Base-by-base conservation (phyloP, 2,113 vertebrate genomes). In the Phoenicopterus ruber region DNA sequence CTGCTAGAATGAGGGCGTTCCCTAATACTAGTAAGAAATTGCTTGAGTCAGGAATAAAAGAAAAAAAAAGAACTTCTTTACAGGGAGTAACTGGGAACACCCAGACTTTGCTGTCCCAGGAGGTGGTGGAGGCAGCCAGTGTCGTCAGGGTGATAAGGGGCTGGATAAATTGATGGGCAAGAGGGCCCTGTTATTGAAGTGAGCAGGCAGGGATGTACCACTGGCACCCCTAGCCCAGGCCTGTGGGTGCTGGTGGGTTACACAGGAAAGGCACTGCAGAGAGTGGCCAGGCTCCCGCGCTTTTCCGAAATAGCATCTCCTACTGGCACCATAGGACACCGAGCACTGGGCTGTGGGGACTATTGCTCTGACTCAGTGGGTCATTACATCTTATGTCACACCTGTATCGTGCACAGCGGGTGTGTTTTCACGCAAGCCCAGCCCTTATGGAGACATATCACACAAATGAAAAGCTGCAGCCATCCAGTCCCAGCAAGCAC, bases 401-500 rank as follows among this genome's bases (percentile, higher is more conserved):
- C 16, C 17, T 46, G 5, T 63, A 49, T 36, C 49, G 13, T 8
- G 38, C 6, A 11, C 38, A 85, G 24, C 1, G 0, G 12, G 6
- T 80, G 12, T 83, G 32, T 21, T 80, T 91, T 72, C 42, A 46
- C 5, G 3, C 26, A 62, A 78, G 59, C 24, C 11, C 50, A 62
- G 52, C 11, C 20, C 13, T 7, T 32, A 65, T 0, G 0, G 63
- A 91, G 36, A 52, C 8, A 9, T 26, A 44, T 8, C 22, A 38
- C 55, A 66, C 21, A 73, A 73, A 65, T 16, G 7, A 84, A 89
- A 93, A 73, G 34, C 40, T 40, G 34, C 2, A 5, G 24, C 10
- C 24, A 6, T 31, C 34, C 36, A n/a, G 28, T 66, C 61, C 36
- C 20, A 40, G 52, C 62, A 83, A 79, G n/a, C 17, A 73, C 6